Evolutionary conservation across 2,888 invertebrate genomes (phyloP), one percentile per base, ranked within the genome.

Genomic region (Mamestra brassicae): DNA sequence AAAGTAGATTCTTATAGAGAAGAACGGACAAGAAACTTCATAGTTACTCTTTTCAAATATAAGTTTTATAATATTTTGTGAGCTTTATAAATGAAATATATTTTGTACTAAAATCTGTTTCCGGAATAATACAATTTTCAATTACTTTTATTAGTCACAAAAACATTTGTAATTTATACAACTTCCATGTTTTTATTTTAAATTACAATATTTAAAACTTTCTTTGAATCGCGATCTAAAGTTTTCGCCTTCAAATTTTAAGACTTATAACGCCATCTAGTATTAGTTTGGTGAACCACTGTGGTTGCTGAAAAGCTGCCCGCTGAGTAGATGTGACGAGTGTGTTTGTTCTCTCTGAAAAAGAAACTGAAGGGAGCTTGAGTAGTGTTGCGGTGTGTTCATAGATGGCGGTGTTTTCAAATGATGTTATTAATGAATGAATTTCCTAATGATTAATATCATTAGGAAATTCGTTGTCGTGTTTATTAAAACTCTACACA

Each of bases 361-460:
- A 60, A n/a, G 26, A 36, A 52, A 61, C 36, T 10, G 5, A 13
- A 38, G 3, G n/a, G 13, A 0, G 38, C 13, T 5, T 50, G 0
- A 52, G 13, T 61, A 58, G 71, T 82, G 3, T n/a, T 8, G 7
- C 8, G n/a, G 15, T 34, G 34, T 0, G 38, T 13, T 58, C 45
- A 78, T 66, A 85, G 85, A 86, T 82, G 84, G 86, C 85, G 3
- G 6, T 76, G 45, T 64, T 36, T 36, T 36, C 7, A 66, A 61
- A 10, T 1, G 11, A n/a, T 11, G 17, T 52, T 6, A 26, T 26
- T 26, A 0, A 26, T 26, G 1, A 26, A 26, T 26, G 26, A 26
- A 26, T 26, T 26, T 26, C 26, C 26, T 26, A 26, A 26, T 26
- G 26, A 26, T 26, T 26, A 26, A 26, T 26, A 26, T 26, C 26